Evolutionary conservation across 2,113 vertebrate genomes (phyloP).

Genomic region (Corythornis cristatus): DNA sequence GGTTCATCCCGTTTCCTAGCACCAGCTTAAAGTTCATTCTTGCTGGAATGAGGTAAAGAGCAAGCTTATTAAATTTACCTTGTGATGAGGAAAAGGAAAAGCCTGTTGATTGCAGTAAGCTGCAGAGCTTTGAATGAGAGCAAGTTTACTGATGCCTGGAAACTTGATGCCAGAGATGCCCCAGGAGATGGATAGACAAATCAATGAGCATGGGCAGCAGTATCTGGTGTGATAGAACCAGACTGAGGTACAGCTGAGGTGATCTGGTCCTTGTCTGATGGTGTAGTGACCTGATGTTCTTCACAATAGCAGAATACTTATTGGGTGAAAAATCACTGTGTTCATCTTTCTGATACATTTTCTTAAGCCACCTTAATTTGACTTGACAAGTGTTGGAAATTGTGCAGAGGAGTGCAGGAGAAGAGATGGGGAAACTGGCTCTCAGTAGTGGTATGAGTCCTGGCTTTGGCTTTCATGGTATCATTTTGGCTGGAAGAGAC

Average conservation of each 20-base stretch:
- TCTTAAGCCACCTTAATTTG: neutral
- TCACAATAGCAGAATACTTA: neutral
- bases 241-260: neutral
- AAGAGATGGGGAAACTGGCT: too few species aligned
- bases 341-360: neutral
- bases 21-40: neutral
- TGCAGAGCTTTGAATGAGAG: neutral
- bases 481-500: too few species aligned
- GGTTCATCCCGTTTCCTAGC: neutral
- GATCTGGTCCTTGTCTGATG: neutral
- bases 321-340: neutral
- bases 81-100: neutral
- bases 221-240: neutral
- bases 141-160: neutral
- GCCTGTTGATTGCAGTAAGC: neutral
- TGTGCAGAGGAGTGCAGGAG: too few species aligned
- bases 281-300: neutral
- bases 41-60: neutral
- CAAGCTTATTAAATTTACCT: neutral
- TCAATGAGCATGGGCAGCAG: accelerated
- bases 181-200: neutral
- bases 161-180: neutral
- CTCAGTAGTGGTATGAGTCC: too few species aligned
- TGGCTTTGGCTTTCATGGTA: too few species aligned
- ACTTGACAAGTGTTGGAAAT: neutral